These are phyloP conservation scores for Melanotus villosus DNA, from an alignment of 2,888 invertebrate species.

Conservation along the genomic window DNA sequence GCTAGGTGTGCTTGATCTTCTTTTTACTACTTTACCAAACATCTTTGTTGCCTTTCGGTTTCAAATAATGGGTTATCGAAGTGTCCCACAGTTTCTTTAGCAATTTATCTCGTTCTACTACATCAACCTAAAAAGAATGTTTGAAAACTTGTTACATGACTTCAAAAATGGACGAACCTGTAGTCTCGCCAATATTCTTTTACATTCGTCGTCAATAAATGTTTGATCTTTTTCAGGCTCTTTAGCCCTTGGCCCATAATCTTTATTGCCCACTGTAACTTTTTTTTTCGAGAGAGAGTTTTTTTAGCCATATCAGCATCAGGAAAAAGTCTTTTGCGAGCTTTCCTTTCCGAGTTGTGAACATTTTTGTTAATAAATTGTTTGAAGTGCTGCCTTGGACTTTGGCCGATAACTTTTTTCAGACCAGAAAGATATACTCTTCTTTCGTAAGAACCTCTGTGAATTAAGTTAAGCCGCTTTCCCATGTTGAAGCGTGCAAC, in stretches of 20 bases:
- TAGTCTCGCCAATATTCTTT: neutral
- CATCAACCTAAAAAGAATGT: neutral
- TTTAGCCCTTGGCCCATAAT: too few relatives aligned
- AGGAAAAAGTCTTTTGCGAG: neutral
- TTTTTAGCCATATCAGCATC: neutral
- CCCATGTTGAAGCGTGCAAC: constrained; percentile 29
- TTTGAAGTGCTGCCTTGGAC: neutral
- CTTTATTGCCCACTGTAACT: neutral
- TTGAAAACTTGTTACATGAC: too few relatives aligned
- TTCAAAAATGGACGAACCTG: too few relatives aligned
- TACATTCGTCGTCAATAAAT: neutral
- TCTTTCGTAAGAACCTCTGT: constrained; percentile 27
- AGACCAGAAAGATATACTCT: constrained; percentile 18
- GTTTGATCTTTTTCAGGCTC: too few relatives aligned
- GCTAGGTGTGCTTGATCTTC: neutral
- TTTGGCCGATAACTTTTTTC: constrained; percentile 18
- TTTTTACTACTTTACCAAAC: neutral
- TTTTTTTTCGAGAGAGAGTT: too few relatives aligned
- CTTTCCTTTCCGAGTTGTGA: neutral
- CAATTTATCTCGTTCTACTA: neutral
- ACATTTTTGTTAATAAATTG: neutral
- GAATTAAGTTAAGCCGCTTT: constrained; percentile 31
- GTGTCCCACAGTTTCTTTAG: too few relatives aligned
- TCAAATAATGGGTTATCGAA: too few relatives aligned
- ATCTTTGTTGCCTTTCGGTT: neutral